Conservation (phyloP, 1,140 invertebrate genomes). For the Potamilus streckersoni region DNA sequence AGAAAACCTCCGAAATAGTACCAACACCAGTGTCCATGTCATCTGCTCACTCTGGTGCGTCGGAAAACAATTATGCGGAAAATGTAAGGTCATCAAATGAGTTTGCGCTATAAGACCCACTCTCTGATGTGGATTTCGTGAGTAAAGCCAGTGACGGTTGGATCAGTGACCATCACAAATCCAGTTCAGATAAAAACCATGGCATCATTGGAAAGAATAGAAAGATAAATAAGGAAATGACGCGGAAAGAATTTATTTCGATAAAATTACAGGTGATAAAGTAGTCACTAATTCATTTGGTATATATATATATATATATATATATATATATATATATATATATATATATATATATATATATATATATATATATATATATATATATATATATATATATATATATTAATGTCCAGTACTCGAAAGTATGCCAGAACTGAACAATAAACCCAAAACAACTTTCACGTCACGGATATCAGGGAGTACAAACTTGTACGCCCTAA, state of each 20-base stretch:
- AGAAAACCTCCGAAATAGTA: not conserved
- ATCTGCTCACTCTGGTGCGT: not conserved
- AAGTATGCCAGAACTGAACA: no score
- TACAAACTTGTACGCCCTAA: no score
- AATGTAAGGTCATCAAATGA: conserved; percentile 27
- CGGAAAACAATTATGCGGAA: not conserved
- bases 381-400: no score
- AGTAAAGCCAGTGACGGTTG: not conserved
- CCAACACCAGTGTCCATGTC: not conserved
- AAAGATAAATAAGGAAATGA: not conserved
- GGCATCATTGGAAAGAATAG: no score
- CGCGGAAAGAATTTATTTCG: conserved; percentile 26
- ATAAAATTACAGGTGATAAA: conserved; percentile 27
- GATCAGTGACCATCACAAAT: no score
- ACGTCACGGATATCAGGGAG: no score
- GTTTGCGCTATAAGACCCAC: not conserved
- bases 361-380: no score
- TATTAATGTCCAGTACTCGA: conserved; percentile 2
- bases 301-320: no score
- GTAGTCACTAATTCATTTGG: conserved; percentile 17
- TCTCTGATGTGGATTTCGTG: conserved; percentile 24
- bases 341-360: no score
- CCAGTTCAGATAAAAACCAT: no score
- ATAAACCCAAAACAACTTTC: no score
- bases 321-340: no score